Base-by-base conservation (phyloP, 1,140 invertebrate species). In the Sitophilus oryzae region DNA sequence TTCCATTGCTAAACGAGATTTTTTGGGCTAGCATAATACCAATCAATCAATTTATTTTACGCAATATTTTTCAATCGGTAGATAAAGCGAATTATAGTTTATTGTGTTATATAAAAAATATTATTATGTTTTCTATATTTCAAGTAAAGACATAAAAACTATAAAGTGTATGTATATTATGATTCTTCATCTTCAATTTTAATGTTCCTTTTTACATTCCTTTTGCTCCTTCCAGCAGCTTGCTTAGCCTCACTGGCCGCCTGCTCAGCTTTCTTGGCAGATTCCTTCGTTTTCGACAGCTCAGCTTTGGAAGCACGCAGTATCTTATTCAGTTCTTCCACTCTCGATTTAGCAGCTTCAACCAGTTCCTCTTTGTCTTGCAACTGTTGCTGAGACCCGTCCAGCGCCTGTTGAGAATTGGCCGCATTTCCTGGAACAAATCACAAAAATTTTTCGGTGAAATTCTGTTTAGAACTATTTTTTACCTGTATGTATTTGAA, bases 281-380 rank as follows among this genome's bases (percentile, higher is more conserved):
- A 79, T 44, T 80, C 76, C 61, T 82, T 83, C 0, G 82, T 85
- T 20, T 77, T 81, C 1, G 74, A 66, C 37, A 80, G 77, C 58
- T 84, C 82, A 2, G 71, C 65, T 49, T 77, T 76, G 1, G 81
- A 81, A 6, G 72, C 74, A 52, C 73, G 68, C 41, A 84, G 64
- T 57, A 83, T 80, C 22, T 74, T 75, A 37, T 73, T 72, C 1
- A 84, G 62, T 47, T 78, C 75, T 0, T 79, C 77, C 41, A 82
- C 71, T 23, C 82, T 74, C 30, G 75, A 73, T 60, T 80, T 78
- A 0, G 83, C 81, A 11, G 82, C 82, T 6, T 81, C 76, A 11
- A 83, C 54, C n/a, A 83, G 70, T 58, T 82, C 77, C 21, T 79
- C 78, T 55, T 84, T 84, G 53, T 83, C 81, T 15, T 73, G 71